phyloP scores from a whole-genome alignment of 2,888 invertebrate species.

The Phalangium opilio region DNA sequence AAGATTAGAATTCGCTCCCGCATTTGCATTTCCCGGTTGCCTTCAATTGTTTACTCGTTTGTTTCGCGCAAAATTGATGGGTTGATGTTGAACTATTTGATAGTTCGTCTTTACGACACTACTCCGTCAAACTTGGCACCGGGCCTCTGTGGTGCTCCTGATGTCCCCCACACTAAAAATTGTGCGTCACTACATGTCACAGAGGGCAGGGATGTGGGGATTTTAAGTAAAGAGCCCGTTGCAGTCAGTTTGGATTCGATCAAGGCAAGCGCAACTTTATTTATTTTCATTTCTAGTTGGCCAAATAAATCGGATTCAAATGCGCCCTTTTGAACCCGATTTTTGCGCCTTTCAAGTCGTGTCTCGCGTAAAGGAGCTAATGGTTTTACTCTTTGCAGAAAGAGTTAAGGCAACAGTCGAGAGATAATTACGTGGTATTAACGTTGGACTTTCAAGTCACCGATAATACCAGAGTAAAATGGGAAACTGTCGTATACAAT shows the following conservation, averaged over 20 bases:
- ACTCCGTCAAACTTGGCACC: conserved; percentile 53
- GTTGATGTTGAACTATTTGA: no score
- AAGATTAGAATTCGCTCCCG: no score
- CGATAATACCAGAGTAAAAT: conserved; percentile 29
- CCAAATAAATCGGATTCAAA: no score
- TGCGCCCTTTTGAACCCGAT: no score
- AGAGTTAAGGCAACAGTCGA: conserved; percentile 18
- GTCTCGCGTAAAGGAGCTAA: no score
- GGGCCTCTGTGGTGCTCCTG: conserved; percentile 99
- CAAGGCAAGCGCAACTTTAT: no score
- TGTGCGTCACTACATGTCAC: conserved; percentile 39
- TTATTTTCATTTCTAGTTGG: no score
- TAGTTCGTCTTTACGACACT: no score
- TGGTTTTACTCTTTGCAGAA: conserved; percentile 7
- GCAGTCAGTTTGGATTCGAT: conserved; percentile 27
- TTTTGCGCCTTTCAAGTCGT: no score
- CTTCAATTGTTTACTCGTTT: no score
- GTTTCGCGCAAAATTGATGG: no score
- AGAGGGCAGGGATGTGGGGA: conserved; percentile 57
- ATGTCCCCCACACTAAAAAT: conserved; percentile 86
- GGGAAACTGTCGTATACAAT: conserved; percentile 67
- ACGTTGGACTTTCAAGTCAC: conserved; percentile 17
- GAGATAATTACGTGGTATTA: conserved; percentile 14
- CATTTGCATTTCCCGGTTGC: no score
- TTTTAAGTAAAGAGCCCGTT: conserved; percentile 47